Evolutionary conservation across 2,797 vertebrate species (phyloP).

Genomic region (Rhinophrynus dorsalis): DNA sequence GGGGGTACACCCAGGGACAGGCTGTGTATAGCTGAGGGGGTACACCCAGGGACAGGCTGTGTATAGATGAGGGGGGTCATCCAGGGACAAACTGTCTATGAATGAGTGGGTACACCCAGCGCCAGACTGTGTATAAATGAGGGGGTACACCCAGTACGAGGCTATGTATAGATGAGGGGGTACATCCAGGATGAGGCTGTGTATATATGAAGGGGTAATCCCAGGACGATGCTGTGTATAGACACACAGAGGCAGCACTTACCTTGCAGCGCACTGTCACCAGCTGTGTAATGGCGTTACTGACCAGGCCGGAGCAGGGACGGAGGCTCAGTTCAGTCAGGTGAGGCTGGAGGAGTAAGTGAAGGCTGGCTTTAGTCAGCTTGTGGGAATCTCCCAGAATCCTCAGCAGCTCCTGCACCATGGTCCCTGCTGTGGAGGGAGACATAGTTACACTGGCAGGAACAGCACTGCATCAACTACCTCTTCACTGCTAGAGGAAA

Average conservation of each 20-base stretch:
- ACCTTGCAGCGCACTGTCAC: slow-evolving; percentile 79
- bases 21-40: too few species aligned
- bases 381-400: slow-evolving; percentile 67
- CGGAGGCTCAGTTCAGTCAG: slow-evolving; percentile 71
- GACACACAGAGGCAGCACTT: not conserved
- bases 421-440: slow-evolving; percentile 55
- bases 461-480: not conserved
- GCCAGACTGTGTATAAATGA: not conserved
- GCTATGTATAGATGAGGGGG: too few species aligned
- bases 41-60: too few species aligned
- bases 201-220: not conserved
- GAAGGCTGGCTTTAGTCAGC: slow-evolving; percentile 73
- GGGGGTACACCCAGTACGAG: not conserved
- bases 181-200: too few species aligned
- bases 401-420: slow-evolving; percentile 74
- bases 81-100: too few species aligned
- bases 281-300: slow-evolving; percentile 67
- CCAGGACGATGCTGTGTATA: not conserved
- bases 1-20: too few species aligned
- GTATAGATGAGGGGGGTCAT: too few species aligned
- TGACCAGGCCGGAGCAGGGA: slow-evolving; percentile 67
- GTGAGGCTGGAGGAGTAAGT: slow-evolving; percentile 81
- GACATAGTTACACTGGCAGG: too few species aligned
- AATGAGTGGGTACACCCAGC: too few species aligned
- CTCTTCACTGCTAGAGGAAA: too few species aligned